Evolutionary conservation across 1,140 invertebrate species (phyloP).

Genomic region (Hyles vespertilio): DNA sequence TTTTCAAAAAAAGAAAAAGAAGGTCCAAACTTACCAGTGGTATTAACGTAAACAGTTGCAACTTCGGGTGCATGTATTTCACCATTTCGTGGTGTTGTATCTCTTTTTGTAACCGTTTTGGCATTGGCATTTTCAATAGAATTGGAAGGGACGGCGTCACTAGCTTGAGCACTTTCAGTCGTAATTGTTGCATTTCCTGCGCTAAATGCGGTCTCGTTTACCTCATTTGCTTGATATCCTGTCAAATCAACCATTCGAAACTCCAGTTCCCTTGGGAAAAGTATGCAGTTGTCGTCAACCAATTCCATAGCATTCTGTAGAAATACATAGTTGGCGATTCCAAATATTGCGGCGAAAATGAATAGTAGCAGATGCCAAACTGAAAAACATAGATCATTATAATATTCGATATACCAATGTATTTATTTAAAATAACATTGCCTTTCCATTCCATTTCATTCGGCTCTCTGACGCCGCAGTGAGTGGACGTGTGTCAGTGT

Average conservation of each 20-base stretch:
- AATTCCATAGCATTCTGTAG: slow-evolving; percentile 51
- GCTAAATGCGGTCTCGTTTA: slow-evolving; percentile 11
- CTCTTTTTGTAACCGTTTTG: slow-evolving; percentile 15
- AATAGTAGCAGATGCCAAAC: slow-evolving; percentile 59
- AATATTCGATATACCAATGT: not conserved
- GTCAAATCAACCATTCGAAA: slow-evolving; percentile 36
- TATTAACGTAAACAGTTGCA: slow-evolving; percentile 9
- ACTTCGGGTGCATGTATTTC: slow-evolving; percentile 5
- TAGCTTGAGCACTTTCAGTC: slow-evolving; percentile 23
- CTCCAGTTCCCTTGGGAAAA: slow-evolving; percentile 47
- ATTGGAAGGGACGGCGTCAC: slow-evolving; percentile 1
- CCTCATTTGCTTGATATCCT: slow-evolving; percentile 1
- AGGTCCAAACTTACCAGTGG: not conserved
- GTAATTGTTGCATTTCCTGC: slow-evolving; percentile 1
- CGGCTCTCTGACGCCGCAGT: no score
- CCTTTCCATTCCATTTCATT: no score
- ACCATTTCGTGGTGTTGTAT: not conserved
- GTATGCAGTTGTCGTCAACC: slow-evolving; percentile 48
- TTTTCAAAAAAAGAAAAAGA: no score
- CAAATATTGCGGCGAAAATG: slow-evolving; percentile 46
- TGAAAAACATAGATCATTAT: slow-evolving; percentile 28
- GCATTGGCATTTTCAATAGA: slow-evolving; percentile 9
- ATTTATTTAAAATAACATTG: no score
- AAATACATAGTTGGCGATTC: slow-evolving; percentile 56
- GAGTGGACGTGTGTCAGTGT: no score